Evolutionary conservation across 2,888 invertebrate genomes (phyloP), one percentile per base, ranked within the genome.

Genomic region (Amphipoea lucens): DNA sequence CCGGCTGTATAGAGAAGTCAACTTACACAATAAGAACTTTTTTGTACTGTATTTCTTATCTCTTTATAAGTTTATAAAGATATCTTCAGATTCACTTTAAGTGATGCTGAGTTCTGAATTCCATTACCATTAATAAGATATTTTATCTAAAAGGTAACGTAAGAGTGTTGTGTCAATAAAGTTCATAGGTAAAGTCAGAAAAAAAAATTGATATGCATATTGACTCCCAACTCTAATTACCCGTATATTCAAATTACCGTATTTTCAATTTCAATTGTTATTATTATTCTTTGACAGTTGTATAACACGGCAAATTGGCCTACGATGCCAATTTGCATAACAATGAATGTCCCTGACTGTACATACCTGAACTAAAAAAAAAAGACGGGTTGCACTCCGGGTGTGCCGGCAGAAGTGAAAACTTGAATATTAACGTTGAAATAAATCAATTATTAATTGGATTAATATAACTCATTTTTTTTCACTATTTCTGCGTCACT

Each of bases 61-160:
- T 77, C 60, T 68, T 60, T 71, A 67, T 60, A 60, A 42, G 12
- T 57, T 73, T 71, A 82, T 85, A 60, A 77, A 82, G 69, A 82
- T 84, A 63, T 73, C 48, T 86, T 40, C 48, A 40, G 75, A 54
- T 51, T 36, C 42, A 69, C 1, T n/a, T 42, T 40, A 65, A n/a
- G 40, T 17, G 54, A 42, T 36, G 17, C n/a, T 0, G 51, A 40
- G n/a, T 51, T 68, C 84, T 42, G 63, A 17, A 69, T 73, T n/a
- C 54, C 62, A 76, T 76, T 81, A 69, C 11, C 60, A 68, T 76
- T 57, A 48, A 57, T 65, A 72, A 51, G 23, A 42, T 48, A 14
- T 17, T 48, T 81, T 69, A n/a, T 67, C 0, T 69, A 12, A 69
- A 81, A 36, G 11, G 36, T n/a, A 4, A 67, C 42, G 5, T 68